Percentiles rank a stretch among this genome's conserved stretches.
Conservation (phyloP, 2,113 vertebrate genomes). For the Chaetops frenatus region DNA sequence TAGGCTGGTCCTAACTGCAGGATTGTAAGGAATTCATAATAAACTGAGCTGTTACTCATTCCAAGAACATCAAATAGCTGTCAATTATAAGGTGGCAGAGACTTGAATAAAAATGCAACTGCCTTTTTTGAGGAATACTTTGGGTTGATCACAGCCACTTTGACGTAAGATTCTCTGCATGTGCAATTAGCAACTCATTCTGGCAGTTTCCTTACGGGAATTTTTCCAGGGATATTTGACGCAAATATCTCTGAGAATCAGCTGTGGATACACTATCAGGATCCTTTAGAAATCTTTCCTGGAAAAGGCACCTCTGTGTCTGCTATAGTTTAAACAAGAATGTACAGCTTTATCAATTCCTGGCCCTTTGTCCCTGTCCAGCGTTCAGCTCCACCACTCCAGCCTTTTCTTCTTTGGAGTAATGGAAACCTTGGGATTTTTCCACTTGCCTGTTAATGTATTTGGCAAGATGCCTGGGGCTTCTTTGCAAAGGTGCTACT, state of each 20-base stretch:
- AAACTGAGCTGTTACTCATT: neutral
- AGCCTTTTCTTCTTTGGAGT: neutral
- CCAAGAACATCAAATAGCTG: neutral
- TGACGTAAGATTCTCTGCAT: neutral
- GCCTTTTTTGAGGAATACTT: neutral
- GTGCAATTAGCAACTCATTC: neutral
- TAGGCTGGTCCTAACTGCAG: neutral
- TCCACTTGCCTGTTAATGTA: neutral
- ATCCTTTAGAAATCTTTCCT: neutral
- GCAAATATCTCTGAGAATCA: neutral
- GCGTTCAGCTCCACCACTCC: neutral
- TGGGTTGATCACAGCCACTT: neutral
- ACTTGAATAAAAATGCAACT: conserved; percentile 8
- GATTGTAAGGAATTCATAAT: neutral
- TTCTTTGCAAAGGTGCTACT: neutral
- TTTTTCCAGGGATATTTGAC: neutral
- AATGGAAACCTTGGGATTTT: neutral
- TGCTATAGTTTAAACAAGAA: neutral
- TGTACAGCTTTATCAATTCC: neutral
- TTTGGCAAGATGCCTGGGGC: neutral
- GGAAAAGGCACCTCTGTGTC: neutral
- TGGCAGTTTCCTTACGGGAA: neutral
- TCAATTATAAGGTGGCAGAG: neutral
- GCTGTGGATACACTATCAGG: neutral
- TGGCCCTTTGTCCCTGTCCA: neutral